These are phyloP conservation scores for Agrypnia vestita DNA, from an alignment of 1,140 invertebrate species.

Conservation along the genomic window DNA sequence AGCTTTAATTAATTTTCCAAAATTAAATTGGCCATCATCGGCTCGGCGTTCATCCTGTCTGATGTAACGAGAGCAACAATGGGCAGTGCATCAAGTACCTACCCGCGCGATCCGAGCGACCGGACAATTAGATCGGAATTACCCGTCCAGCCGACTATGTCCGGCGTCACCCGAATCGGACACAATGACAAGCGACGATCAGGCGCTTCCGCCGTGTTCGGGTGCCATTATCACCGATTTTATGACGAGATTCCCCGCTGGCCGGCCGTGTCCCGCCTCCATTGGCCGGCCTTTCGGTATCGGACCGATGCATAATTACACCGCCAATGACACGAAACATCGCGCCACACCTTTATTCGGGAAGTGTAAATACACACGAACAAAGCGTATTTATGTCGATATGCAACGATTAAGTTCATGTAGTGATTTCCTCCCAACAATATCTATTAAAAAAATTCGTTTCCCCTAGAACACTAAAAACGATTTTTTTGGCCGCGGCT, in stretches of 20 bases:
- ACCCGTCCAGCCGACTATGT: neutral
- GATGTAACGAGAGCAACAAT: neutral
- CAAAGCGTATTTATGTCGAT: too few relatives aligned
- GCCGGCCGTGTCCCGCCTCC: neutral
- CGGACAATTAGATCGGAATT: conserved; percentile 19
- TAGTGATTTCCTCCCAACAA: too few relatives aligned
- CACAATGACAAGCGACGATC: neutral
- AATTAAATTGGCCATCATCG: too few relatives aligned
- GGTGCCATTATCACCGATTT: conserved; percentile 8
- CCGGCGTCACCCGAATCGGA: neutral
- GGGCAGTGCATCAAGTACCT: neutral
- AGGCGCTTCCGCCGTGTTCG: neutral
- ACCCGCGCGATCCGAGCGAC: neutral
- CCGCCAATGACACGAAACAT: neutral
- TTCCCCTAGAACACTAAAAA: too few relatives aligned
- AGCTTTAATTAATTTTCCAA: too few relatives aligned
- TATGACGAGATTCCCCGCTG: conserved; percentile 3
- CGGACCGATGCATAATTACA: neutral
- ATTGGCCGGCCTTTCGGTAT: neutral
- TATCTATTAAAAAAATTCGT: too few relatives aligned
- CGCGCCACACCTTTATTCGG: neutral
- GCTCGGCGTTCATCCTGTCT: too few relatives aligned
- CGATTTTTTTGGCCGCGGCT: too few relatives aligned
- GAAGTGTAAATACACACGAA: too few relatives aligned
- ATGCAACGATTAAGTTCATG: too few relatives aligned